These are phyloP conservation scores for Paradisaea rubra DNA, from an alignment of 2,113 vertebrate genomes.

Conservation along the genomic window DNA sequence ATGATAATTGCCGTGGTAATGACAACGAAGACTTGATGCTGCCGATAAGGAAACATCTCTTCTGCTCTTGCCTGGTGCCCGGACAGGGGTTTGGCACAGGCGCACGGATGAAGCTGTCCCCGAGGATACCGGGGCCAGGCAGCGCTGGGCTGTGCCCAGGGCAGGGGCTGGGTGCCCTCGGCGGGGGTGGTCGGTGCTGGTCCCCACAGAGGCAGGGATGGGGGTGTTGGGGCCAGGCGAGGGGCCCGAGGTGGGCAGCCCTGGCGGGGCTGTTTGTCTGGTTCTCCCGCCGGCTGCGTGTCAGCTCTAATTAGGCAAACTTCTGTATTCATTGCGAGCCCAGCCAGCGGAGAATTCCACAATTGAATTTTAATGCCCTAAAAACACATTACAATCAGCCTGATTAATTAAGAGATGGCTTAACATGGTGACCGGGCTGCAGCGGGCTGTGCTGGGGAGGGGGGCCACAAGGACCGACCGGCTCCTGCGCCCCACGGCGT, in stretches of 20 bases:
- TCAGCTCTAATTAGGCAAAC: constrained; percentile 61
- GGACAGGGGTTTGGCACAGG: background rate
- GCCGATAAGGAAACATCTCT: constrained; percentile 29
- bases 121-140: background rate
- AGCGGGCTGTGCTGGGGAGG: background rate
- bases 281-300: constrained; percentile 3
- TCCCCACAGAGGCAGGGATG: background rate
- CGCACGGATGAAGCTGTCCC: background rate
- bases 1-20: constrained; percentile 64
- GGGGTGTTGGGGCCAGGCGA: background rate
- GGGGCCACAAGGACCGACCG: accelerated
- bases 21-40: constrained; percentile 57
- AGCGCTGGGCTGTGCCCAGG: background rate
- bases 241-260: background rate
- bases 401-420: constrained; percentile 62
- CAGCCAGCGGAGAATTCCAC: constrained; percentile 53
- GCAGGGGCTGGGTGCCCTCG: background rate
- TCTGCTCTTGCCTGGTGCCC: background rate
- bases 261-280: background rate
- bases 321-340: constrained; percentile 56
- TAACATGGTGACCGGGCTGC: constrained; percentile 33
- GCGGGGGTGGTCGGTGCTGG: background rate
- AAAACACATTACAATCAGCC: constrained; percentile 61
- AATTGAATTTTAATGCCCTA: constrained; percentile 64
- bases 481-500: background rate